Evolutionary conservation across 2,797 vertebrate genomes (phyloP).

Genomic region (Choloepus didactylus): DNA sequence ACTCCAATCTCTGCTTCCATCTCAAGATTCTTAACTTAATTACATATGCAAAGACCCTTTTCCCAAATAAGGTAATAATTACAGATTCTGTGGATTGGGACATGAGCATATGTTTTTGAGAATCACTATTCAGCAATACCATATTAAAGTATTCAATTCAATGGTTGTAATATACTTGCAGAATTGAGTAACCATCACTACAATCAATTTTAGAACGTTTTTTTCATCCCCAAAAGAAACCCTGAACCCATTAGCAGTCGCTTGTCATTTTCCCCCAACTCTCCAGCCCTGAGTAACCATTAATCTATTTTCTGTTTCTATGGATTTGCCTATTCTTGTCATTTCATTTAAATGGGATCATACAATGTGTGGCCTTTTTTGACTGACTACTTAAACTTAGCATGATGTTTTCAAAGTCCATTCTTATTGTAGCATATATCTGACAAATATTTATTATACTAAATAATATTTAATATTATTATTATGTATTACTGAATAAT

Average conservation of each 20-base stretch:
- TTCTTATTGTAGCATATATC: neutral
- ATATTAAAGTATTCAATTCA: neutral
- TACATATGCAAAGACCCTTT: neutral
- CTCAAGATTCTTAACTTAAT: neutral
- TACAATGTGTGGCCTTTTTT: neutral
- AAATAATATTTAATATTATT: too few relatives aligned
- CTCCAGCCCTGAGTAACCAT: too few relatives aligned
- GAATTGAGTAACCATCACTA: too few relatives aligned
- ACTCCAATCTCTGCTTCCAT: neutral
- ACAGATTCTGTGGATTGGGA: neutral
- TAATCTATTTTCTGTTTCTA: too few relatives aligned
- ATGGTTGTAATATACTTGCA: neutral
- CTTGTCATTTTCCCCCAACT: too few relatives aligned
- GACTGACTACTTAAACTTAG: neutral
- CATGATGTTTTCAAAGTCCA: neutral
- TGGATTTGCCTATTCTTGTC: too few relatives aligned
- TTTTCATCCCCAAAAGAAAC: too few relatives aligned
- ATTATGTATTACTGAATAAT: too few relatives aligned
- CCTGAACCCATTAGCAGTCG: too few relatives aligned
- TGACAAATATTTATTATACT: too few relatives aligned
- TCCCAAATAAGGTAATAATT: constrained; percentile 6
- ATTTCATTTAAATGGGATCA: too few relatives aligned
- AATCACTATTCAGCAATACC: neutral
- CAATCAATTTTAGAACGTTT: too few relatives aligned
- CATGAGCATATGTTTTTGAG: neutral